Evolutionary conservation across 1,140 invertebrate genomes (phyloP).

Genomic region (Cherax destructor): DNA sequence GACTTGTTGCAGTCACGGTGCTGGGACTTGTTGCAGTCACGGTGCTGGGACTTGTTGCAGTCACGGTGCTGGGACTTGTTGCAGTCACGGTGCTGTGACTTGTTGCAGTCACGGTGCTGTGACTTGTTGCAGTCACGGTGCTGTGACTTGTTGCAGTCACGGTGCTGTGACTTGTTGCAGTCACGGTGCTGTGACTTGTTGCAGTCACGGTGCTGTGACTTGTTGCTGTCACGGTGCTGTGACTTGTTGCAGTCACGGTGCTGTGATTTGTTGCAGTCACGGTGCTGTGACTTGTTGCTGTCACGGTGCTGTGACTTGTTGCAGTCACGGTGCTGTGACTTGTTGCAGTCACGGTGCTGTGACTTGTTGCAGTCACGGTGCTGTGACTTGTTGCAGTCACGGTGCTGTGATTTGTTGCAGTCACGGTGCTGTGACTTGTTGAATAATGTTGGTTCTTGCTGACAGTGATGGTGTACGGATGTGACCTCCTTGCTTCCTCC

Average conservation of each 20-base stretch:
- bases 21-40: too few relatives aligned
- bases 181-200: not conserved
- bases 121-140: not conserved
- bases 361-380: not conserved
- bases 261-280: too few relatives aligned
- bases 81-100: not conserved
- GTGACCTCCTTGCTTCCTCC: slow-evolving; percentile 31
- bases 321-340: not conserved
- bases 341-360: not conserved
- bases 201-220: not conserved
- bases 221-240: not conserved
- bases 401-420: not conserved
- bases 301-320: not conserved
- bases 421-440: not conserved
- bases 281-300: not conserved
- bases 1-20: not conserved
- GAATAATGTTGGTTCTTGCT: not conserved
- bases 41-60: not conserved
- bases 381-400: too few relatives aligned
- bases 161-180: not conserved
- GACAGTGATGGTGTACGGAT: slow-evolving; percentile 33
- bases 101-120: not conserved
- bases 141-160: too few relatives aligned
- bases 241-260: not conserved
- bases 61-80: not conserved